Conservation (phyloP, 2,888 invertebrate species). For the Drosophila limbata region DNA sequence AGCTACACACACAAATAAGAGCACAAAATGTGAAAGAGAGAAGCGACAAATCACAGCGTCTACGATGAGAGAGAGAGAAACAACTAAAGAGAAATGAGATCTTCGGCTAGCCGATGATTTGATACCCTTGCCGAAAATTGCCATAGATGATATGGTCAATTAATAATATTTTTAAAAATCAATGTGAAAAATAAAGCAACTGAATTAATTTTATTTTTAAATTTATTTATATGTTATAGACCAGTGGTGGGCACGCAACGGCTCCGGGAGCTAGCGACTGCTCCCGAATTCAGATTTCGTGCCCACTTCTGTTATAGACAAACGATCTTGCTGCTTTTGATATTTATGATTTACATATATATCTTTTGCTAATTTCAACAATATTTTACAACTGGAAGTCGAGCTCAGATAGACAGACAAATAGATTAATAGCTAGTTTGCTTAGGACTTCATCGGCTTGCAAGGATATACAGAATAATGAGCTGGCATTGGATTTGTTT, state of each 20-base stretch:
- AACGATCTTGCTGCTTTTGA: not conserved
- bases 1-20: slow-evolving; percentile 19
- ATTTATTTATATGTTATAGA: not conserved
- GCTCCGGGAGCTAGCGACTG: too few relatives aligned
- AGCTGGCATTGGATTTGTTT: slow-evolving; percentile 41
- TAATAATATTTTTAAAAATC: not conserved
- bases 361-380: not conserved
- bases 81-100: slow-evolving; percentile 6
- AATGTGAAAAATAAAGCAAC: too few relatives aligned
- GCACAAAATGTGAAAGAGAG: slow-evolving; percentile 10
- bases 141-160: not conserved
- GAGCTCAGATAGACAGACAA: slow-evolving; percentile 2
- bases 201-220: not conserved
- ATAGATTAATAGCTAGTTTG: not conserved
- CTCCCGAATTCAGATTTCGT: too few relatives aligned
- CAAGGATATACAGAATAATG: slow-evolving; percentile 26
- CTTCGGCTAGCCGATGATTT: slow-evolving; percentile 10
- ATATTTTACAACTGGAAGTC: too few relatives aligned
- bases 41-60: slow-evolving; percentile 3
- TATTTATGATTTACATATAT: not conserved
- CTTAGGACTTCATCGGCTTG: not conserved
- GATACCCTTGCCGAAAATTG: slow-evolving; percentile 9
- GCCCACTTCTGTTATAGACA: too few relatives aligned
- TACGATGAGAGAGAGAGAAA: slow-evolving; percentile 1
- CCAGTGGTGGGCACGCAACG: too few relatives aligned